Percentiles rank a stretch among this genome's conserved stretches.
phyloP scores from a whole-genome alignment of 37 sponge, comb jelly and placozoan species.

The Corticium candelabrum region DNA sequence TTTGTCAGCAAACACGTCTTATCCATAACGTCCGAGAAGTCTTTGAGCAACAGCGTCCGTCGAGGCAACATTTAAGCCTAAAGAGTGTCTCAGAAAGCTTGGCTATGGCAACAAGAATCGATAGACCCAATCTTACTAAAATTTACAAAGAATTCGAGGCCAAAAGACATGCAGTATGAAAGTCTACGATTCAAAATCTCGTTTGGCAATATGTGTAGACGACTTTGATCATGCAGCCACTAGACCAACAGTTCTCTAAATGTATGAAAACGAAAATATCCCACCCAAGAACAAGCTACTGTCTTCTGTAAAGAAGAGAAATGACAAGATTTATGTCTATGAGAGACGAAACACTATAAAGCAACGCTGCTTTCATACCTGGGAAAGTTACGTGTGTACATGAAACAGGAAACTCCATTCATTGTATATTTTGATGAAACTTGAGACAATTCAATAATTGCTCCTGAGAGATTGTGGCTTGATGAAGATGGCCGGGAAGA shows the following conservation, averaged over 20 bases:
- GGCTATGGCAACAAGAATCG: too few species aligned
- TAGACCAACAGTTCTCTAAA: neutral
- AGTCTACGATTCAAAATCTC: too few species aligned
- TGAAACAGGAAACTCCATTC: neutral
- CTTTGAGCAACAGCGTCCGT: too few species aligned
- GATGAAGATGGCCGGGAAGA: slow-evolving; percentile 20
- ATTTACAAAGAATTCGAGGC: too few species aligned
- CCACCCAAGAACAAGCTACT: slow-evolving; percentile 13
- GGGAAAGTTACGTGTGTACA: neutral
- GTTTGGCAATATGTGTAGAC: neutral
- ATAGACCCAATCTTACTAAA: too few species aligned
- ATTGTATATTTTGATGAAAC: slow-evolving; percentile 20
- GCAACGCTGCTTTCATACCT: neutral
- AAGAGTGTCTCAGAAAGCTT: too few species aligned
- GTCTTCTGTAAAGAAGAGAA: slow-evolving; percentile 3
- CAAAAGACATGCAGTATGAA: too few species aligned
- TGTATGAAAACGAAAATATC: slow-evolving; percentile 3
- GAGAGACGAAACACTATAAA: neutral
- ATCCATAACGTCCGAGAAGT: too few species aligned
- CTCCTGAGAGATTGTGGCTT: slow-evolving; percentile 3
- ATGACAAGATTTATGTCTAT: neutral
- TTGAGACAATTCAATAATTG: slow-evolving; percentile 17
- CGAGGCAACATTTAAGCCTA: too few species aligned
- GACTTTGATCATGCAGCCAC: neutral
- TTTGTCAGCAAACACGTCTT: too few species aligned